Percentiles rank a stretch among this genome's conserved stretches.
phyloP scores from a whole-genome alignment of 2,888 invertebrate species.

The Dascillus cervinus region DNA sequence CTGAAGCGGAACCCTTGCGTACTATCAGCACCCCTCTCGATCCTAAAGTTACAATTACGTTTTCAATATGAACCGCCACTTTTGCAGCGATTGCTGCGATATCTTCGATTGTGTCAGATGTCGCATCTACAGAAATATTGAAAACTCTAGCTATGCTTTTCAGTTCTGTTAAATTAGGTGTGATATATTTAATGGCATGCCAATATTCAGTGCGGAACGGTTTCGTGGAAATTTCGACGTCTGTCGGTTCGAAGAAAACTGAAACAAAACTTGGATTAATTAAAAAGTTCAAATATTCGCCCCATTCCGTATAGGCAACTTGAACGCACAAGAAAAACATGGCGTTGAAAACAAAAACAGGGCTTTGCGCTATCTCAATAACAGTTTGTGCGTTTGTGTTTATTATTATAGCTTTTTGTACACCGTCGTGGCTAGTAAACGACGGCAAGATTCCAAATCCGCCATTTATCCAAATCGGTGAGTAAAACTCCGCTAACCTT shows the following conservation, averaged over 20 bases:
- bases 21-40: conserved; percentile 51
- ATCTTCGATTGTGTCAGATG: conserved; percentile 31
- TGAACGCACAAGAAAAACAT: conserved; percentile 28
- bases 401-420: conserved; percentile 72
- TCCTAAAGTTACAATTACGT: conserved; percentile 57
- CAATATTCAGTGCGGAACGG: conserved; percentile 50
- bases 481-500: too few relatives aligned
- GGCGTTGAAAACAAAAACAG: conserved; percentile 58
- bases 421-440: conserved; percentile 82
- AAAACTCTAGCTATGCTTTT: conserved; percentile 55
- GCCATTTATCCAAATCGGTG: conserved; percentile 75
- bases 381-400: conserved; percentile 61
- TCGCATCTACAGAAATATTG: conserved; percentile 24
- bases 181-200: conserved; percentile 52
- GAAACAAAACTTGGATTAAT: conserved; percentile 40
- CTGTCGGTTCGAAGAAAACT: conserved; percentile 91
- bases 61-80: conserved; percentile 47
- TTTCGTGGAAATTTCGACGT: conserved; percentile 66
- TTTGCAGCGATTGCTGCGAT: conserved; percentile 28
- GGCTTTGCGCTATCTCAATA: conserved; percentile 56
- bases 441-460: conserved; percentile 70
- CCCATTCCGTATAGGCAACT: too few relatives aligned
- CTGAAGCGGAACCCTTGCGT: conserved; percentile 28
- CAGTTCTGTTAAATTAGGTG: conserved; percentile 77
- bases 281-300: too few relatives aligned